Base-by-base conservation (phyloP, 2,797 vertebrate species). In the Halcyon chelicuti region DNA sequence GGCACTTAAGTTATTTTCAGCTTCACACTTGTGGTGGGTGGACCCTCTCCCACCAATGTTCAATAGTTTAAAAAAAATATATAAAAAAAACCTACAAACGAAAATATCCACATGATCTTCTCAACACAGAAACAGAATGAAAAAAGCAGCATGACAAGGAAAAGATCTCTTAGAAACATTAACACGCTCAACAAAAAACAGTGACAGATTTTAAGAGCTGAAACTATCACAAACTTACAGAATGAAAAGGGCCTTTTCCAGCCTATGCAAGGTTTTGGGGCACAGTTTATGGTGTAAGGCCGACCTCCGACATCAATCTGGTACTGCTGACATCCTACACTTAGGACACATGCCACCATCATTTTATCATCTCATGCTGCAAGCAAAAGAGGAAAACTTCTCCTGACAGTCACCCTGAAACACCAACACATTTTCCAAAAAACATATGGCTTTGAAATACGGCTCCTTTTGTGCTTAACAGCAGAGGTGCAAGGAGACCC, bases 361-460 rank as follows among this genome's bases (percentile, higher is more conserved):
- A 20, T 13, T 67, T 42, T 60, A 74, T 42, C 25, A 14, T 25
- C 40, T 67, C 31, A 28, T 14, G 40, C 62, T 42, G 62, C 85
- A 75, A 66, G 46, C 14, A 76, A 79, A 88, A 90, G 26, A 63
- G 57, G 77, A 92, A 75, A 81, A 60, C 0, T 2, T 19, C 62
- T 54, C 74, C 62, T 31, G 20, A 12, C 0, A 28, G 16, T 5
- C 26, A 77, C 90, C 68, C 82, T 37, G 42, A 80, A 96, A 93
- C 2, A 2, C 44, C 79, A 67, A 14, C 29, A 47, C 49, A 17
- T 60, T 95, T 87, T 79, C 60, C 57, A 29, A 35, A 63, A 7
- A 58, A n/a, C 33, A 42, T 86, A 94, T 91, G 93, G 97, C 96
- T 97, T 96, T 85, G 84, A 82, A 85, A 76, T 23, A 46, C 65